Evolutionary conservation across 2,888 invertebrate genomes (phyloP).

Genomic region (Diplolepis rosae): DNA sequence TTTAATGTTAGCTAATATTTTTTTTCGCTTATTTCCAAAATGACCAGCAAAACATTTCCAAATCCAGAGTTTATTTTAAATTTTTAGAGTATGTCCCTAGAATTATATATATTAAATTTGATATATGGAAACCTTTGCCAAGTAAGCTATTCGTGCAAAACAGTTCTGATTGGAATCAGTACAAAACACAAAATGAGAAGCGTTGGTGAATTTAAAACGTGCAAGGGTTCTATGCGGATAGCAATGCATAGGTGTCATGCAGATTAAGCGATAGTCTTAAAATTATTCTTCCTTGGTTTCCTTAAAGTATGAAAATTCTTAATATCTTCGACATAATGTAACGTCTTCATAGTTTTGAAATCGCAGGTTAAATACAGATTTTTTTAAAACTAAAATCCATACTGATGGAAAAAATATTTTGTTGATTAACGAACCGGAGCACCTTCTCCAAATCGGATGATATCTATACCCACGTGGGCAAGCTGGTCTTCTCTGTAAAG

Average conservation of each 20-base stretch:
- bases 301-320: background rate
- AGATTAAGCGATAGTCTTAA: background rate
- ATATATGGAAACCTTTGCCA: too few species aligned
- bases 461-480: slow-evolving; percentile 71
- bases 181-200: background rate
- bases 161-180: background rate
- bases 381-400: too few species aligned
- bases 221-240: slow-evolving; percentile 9
- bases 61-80: background rate
- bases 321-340: too few species aligned
- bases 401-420: background rate
- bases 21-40: background rate
- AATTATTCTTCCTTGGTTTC: background rate
- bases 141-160: background rate
- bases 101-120: too few species aligned
- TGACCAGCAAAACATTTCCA: background rate
- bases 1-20: background rate
- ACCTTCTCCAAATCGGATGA: slow-evolving; percentile 56
- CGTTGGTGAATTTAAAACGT: background rate
- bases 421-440: slow-evolving; percentile 57
- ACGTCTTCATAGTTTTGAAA: too few species aligned
- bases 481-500: slow-evolving; percentile 54
- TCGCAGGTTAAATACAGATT: too few species aligned
- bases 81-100: too few species aligned
- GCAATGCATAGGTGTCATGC: background rate